phyloP scores from a whole-genome alignment of 1,140 invertebrate species.

The Liolophura sinensis region DNA sequence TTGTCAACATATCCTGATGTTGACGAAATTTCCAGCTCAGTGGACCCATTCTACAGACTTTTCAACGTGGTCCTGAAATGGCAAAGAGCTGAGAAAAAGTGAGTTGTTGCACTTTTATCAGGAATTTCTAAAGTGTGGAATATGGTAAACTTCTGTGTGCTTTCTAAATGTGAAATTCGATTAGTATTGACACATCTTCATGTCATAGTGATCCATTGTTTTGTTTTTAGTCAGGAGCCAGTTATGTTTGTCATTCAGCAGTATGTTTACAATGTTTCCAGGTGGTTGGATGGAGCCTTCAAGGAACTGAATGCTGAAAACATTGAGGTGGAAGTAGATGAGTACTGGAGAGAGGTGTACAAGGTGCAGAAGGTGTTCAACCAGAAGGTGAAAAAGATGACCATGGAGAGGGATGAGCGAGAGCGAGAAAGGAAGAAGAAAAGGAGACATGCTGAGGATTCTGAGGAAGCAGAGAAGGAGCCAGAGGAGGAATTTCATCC shows the following conservation, averaged over 20 bases:
- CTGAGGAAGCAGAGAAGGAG: slow-evolving; percentile 36
- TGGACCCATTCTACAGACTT: slow-evolving; percentile 64
- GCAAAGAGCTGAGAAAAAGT: slow-evolving; percentile 76
- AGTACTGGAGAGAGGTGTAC: slow-evolving; percentile 67
- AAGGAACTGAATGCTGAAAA: slow-evolving; percentile 72
- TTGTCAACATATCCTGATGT: slow-evolving; percentile 74
- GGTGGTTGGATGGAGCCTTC: slow-evolving; percentile 89
- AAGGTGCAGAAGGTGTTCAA: slow-evolving; percentile 82
- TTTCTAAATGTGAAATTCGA: not conserved
- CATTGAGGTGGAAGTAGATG: slow-evolving; percentile 53
- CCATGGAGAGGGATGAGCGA: slow-evolving; percentile 49
- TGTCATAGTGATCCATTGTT: not conserved
- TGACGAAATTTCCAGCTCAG: slow-evolving; percentile 63
- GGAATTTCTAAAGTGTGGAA: not conserved
- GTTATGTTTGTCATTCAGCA: not conserved
- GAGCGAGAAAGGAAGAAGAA: slow-evolving; percentile 53
- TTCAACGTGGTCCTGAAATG: slow-evolving; percentile 70
- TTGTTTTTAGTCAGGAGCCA: not conserved
- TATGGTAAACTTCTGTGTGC: not conserved
- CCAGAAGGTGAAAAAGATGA: slow-evolving; percentile 65
- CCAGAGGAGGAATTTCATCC: slow-evolving; percentile 43
- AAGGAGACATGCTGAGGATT: slow-evolving; percentile 64
- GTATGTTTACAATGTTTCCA: slow-evolving; percentile 17
- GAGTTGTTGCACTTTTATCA: slow-evolving; percentile 13
- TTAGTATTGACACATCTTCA: not conserved